phyloP scores from a whole-genome alignment of 1,140 invertebrate species.

The Chrysomallon squamiferum region DNA sequence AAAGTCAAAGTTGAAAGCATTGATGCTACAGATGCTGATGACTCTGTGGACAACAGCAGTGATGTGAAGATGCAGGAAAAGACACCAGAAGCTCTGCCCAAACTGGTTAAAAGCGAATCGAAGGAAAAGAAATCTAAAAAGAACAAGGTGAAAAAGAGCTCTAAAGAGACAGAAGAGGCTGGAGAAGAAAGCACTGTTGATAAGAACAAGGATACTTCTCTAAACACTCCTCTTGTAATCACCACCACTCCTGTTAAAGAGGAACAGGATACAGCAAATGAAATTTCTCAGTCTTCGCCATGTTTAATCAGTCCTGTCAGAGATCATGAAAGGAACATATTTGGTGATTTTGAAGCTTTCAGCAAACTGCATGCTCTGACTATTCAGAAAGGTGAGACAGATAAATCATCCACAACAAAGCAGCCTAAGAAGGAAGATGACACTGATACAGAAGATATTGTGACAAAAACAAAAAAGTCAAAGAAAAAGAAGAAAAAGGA shows the following conservation, averaged over 20 bases:
- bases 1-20: not conserved
- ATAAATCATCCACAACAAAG: not conserved
- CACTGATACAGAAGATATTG: slow-evolving; percentile 13
- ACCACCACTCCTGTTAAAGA: too few relatives aligned
- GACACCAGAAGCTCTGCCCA: not conserved
- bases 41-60: not conserved
- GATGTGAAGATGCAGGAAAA: not conserved
- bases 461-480: slow-evolving; percentile 5
- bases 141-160: not conserved
- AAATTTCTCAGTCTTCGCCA: not conserved
- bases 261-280: not conserved
- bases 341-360: not conserved
- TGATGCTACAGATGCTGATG: not conserved
- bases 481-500: slow-evolving; percentile 34
- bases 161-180: not conserved
- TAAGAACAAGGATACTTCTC: too few relatives aligned
- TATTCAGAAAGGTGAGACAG: not conserved
- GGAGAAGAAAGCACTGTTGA: not conserved
- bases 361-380: too few relatives aligned
- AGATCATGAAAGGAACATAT: slow-evolving; percentile 3
- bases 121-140: slow-evolving; percentile 13
- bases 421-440: slow-evolving; percentile 10
- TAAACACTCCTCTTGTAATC: too few relatives aligned
- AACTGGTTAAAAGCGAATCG: not conserved
- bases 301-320: not conserved